Base-by-base conservation (phyloP, 1,140 invertebrate genomes). In the Melanaphis sacchari region DNA sequence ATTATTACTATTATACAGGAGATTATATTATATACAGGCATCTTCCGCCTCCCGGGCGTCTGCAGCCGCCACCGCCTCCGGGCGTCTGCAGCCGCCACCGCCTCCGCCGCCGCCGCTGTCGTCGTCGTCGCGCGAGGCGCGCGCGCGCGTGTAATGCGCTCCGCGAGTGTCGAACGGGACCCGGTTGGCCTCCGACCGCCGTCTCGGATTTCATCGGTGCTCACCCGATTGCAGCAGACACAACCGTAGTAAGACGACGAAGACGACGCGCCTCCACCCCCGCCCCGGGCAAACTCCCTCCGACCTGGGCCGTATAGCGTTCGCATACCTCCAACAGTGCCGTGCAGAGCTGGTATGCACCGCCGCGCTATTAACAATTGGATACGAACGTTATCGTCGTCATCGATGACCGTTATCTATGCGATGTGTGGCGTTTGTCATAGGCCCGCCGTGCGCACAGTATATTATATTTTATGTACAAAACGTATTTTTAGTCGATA, bases 191-290 rank as follows among this genome's bases (percentile, higher is more conserved):
- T 93, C 91, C 91, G 81, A 93, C 66, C 91, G 36, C 46, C 91
- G 81, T 93, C 91, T 93, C 91, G 91, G 91, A 84, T 93, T 93
- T 93, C 91, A 54, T 93, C 91, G 46, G 54, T 93, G 84, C 91
- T 49, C 91, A 84, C 91, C 91, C 91, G 91, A 93, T 93, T n/a
- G 76, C 91, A 49, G 52, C 52, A 76, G 59, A 76, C 59, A 91
- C 90, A 38, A 46, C 84, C 26, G 31, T 85, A 40, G 7, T 7
- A 36, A 81, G n/a, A 49, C 46, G 46, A 49, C 88, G 43, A 43
- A 31, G 46, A 76, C 59, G n/a, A 76, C 41, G 87, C 46, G 88
- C 46, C 66, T 81, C 59, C 66, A 82, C 41, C 40, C 90, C 66
- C 90, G 54, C 41, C 54, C 59, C 59, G 9, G n/a, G 3, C 15